A percentile compares a stretch with the other conserved stretches of the same genome.
Conservation (phyloP, 2,888 invertebrate species). For the Rhimphoctona megacephalus region DNA sequence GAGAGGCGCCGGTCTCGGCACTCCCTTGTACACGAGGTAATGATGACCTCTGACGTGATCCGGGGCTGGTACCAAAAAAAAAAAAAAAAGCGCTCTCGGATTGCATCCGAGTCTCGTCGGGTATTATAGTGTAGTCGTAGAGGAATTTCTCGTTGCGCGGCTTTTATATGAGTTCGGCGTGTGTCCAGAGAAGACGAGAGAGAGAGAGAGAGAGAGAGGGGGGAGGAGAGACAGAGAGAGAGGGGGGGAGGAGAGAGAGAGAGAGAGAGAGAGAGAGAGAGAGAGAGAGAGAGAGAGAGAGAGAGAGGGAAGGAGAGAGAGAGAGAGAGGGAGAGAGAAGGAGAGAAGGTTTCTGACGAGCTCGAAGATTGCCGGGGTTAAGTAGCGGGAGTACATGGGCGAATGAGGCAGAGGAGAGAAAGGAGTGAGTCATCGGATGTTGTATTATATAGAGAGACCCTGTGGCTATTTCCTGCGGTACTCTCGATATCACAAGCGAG, state of each 20-base stretch:
- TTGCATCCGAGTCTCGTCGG: slow-evolving; percentile 27
- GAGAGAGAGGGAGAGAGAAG: not conserved
- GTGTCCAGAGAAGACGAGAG: not conserved
- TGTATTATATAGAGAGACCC: slow-evolving; percentile 24
- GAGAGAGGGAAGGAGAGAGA: not conserved
- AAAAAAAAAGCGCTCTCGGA: not conserved
- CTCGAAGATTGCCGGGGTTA: slow-evolving; percentile 44
- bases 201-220: not conserved
- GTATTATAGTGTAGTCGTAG: slow-evolving; percentile 8
- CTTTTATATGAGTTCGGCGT: slow-evolving; percentile 28
- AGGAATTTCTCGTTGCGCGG: slow-evolving; percentile 28
- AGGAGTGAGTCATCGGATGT: slow-evolving; percentile 63
- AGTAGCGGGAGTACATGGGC: slow-evolving; percentile 43
- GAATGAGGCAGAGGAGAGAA: slow-evolving; percentile 39
- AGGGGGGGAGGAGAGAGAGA: not conserved
- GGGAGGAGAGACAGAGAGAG: not conserved
- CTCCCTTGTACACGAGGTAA: slow-evolving; percentile 41
- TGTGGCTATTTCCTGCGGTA: slow-evolving; percentile 54
- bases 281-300: slow-evolving; percentile 1
- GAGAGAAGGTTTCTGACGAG: slow-evolving; percentile 20
- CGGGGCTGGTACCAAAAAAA: not conserved
- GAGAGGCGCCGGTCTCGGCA: slow-evolving; percentile 28
- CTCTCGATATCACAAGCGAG: slow-evolving; percentile 42
- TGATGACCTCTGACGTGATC: slow-evolving; percentile 39
- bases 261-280: not conserved